phyloP scores from a whole-genome alignment of 2,888 invertebrate genomes.

The Acronicta leporina region DNA sequence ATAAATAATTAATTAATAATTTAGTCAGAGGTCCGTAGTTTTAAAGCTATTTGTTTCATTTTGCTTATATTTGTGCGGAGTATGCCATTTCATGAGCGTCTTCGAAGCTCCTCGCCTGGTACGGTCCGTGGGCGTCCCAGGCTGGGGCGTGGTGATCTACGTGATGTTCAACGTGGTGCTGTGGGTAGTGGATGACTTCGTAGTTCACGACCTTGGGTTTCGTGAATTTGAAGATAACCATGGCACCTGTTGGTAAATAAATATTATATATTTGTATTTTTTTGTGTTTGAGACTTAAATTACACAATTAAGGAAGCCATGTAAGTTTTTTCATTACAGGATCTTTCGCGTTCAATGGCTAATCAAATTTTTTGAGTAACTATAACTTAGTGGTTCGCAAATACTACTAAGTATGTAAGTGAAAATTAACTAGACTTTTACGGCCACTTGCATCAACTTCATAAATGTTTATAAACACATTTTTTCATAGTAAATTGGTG shows the following conservation, averaged over 20 bases:
- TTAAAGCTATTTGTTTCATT: slow-evolving; percentile 65
- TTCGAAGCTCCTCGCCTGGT: slow-evolving; percentile 90
- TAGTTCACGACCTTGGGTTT: slow-evolving; percentile 96
- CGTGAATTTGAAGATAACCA: slow-evolving; percentile 95
- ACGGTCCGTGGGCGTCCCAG: slow-evolving; percentile 89
- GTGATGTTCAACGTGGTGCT: slow-evolving; percentile 92
- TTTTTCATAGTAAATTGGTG: no score
- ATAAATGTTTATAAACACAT: no score
- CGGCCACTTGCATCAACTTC: no score
- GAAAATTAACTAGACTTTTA: no score
- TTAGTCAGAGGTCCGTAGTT: slow-evolving; percentile 83
- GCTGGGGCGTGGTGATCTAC: slow-evolving; percentile 89
- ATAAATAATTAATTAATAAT: slow-evolving; percentile 80
- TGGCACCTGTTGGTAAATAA: slow-evolving; percentile 85
- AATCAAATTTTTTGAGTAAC: no score
- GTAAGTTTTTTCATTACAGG: no score
- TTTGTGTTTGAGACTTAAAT: no score
- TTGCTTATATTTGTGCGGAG: slow-evolving; percentile 82
- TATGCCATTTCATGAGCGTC: slow-evolving; percentile 90
- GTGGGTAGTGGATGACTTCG: slow-evolving; percentile 95
- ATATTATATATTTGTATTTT: not conserved
- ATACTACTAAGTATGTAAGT: no score
- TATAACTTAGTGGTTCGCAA: no score
- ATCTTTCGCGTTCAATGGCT: no score
- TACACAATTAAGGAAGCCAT: no score